Evolutionary conservation across 2,113 vertebrate genomes (phyloP).

Genomic region (Gavia stellata): DNA sequence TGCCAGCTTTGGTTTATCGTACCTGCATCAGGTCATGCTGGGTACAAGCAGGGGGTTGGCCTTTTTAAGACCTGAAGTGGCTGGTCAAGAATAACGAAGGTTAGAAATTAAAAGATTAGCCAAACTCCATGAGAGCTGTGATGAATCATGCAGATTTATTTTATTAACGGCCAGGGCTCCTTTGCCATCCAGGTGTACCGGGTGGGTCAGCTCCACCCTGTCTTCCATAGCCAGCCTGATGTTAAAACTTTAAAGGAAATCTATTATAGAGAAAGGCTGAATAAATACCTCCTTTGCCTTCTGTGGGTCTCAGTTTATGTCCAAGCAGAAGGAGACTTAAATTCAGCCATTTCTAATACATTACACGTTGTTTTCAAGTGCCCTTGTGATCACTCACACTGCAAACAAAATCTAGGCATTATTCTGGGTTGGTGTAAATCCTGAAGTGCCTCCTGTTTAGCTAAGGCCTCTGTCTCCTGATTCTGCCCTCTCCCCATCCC

Average conservation of each 20-base stretch:
- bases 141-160: neutral
- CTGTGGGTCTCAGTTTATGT: neutral
- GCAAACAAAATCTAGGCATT: neutral
- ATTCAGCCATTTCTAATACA: neutral
- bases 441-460: neutral
- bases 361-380: neutral
- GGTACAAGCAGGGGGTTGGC: neutral
- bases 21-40: neutral
- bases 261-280: neutral
- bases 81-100: neutral
- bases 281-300: neutral
- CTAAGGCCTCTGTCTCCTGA: neutral
- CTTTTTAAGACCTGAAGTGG: neutral
- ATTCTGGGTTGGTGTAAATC: neutral
- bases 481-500: rapidly evolving
- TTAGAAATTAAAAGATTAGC: neutral
- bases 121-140: neutral
- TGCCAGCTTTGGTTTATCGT: neutral
- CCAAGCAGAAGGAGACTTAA: neutral
- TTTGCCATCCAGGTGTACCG: neutral
- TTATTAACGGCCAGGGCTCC: neutral
- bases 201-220: neutral
- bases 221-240: neutral
- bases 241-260: neutral
- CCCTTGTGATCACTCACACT: neutral